A percentile compares a stretch with the other conserved stretches of the same genome.
Conservation (phyloP, 2,888 invertebrate genomes). For the Pterobdella sp. region DNA sequence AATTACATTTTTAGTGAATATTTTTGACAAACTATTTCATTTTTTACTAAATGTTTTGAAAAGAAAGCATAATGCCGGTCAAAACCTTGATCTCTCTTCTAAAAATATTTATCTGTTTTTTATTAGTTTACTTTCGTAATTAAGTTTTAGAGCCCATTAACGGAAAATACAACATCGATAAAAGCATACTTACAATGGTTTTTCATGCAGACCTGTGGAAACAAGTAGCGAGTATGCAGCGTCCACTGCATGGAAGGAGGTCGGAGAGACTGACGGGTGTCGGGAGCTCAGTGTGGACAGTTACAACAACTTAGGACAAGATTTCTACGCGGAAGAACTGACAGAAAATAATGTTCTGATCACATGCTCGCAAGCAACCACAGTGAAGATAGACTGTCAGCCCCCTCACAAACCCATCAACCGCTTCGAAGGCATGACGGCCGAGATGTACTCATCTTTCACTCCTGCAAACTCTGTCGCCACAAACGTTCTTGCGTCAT, state of each 20-base stretch:
- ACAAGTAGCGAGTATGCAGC: neutral
- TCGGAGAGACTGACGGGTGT: neutral
- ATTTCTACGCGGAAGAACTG: neutral
- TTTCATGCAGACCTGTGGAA: neutral
- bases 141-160: too few species aligned
- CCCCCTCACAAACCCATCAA: slow-evolving; percentile 19
- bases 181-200: too few species aligned
- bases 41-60: too few species aligned
- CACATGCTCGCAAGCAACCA: neutral
- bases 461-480: neutral
- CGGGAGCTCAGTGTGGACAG: slow-evolving; percentile 25
- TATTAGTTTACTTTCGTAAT: too few species aligned
- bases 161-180: too few species aligned
- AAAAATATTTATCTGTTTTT: too few species aligned
- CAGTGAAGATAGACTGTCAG: neutral
- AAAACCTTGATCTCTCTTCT: too few species aligned
- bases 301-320: slow-evolving; percentile 10
- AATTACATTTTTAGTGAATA: too few species aligned
- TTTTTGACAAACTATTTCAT: too few species aligned
- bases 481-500: slow-evolving; percentile 46
- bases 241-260: neutral
- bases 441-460: slow-evolving; percentile 23
- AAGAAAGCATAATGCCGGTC: too few species aligned
- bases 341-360: neutral
- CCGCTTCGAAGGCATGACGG: neutral